Conservation (phyloP, 2,888 invertebrate genomes). For the Cloeon dipterum region DNA sequence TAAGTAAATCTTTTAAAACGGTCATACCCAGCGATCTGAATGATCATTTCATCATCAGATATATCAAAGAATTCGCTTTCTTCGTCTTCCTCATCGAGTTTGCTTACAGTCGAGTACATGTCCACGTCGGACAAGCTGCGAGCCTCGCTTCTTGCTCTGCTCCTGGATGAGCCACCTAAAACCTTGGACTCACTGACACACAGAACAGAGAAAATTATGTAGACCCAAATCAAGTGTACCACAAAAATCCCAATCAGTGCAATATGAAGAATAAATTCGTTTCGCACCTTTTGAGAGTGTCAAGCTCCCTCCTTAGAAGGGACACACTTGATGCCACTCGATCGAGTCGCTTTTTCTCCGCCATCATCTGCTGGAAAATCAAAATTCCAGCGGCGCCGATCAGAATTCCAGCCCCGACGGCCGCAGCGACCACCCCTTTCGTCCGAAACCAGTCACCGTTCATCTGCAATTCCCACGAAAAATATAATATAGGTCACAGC, state of each 20-base stretch:
- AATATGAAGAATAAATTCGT: no score
- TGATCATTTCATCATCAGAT: slow-evolving; percentile 6
- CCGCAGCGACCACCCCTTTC: slow-evolving; percentile 10
- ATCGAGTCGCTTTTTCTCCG: slow-evolving; percentile 7
- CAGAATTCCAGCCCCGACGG: slow-evolving; percentile 12
- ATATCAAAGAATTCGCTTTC: slow-evolving; percentile 8
- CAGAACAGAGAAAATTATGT: not conserved
- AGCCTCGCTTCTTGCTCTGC: not conserved
- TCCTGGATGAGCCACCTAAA: not conserved
- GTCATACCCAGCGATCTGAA: not conserved
- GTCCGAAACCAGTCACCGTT: slow-evolving; percentile 8
- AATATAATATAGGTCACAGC: no score
- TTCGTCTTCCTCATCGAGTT: slow-evolving; percentile 8
- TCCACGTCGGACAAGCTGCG: slow-evolving; percentile 1
- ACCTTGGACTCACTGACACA: not conserved
- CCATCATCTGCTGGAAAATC: slow-evolving; percentile 11
- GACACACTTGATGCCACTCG: not conserved
- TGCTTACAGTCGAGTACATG: not conserved
- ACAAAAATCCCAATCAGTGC: no score
- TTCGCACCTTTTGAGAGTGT: not conserved
- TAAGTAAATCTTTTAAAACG: no score
- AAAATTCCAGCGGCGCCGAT: slow-evolving; percentile 13
- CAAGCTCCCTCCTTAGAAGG: not conserved
- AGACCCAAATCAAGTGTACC: no score
- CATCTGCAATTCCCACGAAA: no score